Percentiles rank a stretch among this genome's conserved stretches.
phyloP scores from a whole-genome alignment of 2,888 invertebrate genomes.

The Miltochrista miniata region DNA sequence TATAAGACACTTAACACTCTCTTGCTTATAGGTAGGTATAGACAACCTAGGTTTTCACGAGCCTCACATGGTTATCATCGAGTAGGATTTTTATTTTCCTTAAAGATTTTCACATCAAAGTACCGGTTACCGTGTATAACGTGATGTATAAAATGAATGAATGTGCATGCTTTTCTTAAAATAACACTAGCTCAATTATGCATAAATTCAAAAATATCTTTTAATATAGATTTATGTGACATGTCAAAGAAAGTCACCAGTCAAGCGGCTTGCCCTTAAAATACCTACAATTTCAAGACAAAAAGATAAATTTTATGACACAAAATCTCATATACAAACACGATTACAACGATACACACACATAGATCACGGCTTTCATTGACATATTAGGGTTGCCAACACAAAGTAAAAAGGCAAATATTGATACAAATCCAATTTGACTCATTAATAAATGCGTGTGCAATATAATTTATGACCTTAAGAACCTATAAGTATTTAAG shows the following conservation, averaged over 20 bases:
- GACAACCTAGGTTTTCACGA: too few species aligned
- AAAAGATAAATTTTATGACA: neutral
- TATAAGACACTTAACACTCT: too few species aligned
- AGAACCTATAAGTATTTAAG: conserved; percentile 11
- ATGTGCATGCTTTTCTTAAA: too few species aligned
- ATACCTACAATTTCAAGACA: neutral
- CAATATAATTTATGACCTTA: conserved; percentile 36
- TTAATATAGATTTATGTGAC: neutral
- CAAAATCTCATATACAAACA: conserved; percentile 8
- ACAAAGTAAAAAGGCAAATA: conserved; percentile 47
- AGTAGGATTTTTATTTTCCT: too few species aligned
- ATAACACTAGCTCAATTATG: too few species aligned
- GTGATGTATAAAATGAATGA: too few species aligned
- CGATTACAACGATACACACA: conserved; percentile 6
- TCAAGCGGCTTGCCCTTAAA: neutral
- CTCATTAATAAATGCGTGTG: conserved; percentile 28
- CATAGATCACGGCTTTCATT: conserved; percentile 30
- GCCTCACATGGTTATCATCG: too few species aligned
- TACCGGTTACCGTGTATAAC: too few species aligned
- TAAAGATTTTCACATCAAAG: too few species aligned
- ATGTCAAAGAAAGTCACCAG: neutral
- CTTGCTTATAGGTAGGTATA: too few species aligned
- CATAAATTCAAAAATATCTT: neutral
- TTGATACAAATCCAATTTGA: conserved; percentile 49
- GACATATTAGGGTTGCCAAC: conserved; percentile 36